Base-by-base conservation (phyloP, 1,140 invertebrate genomes). In the Drosophila carrolli region DNA sequence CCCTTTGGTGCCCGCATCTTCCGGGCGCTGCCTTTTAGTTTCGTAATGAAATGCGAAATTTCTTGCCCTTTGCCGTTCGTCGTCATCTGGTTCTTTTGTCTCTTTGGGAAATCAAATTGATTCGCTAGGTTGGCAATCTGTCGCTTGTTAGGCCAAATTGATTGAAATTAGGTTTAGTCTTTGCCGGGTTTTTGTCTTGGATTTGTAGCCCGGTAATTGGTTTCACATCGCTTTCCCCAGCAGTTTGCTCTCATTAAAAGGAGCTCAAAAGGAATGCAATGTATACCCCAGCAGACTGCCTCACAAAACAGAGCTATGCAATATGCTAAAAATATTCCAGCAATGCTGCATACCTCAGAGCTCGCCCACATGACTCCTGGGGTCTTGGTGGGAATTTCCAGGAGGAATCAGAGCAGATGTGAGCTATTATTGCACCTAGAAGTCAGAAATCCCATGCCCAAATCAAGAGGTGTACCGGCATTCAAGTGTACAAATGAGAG, bases 71-170 rank as follows among this genome's bases (percentile, higher is more conserved):
- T 65, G 74, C 50, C 78, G 54, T 43, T 46, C 43, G 41, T 19
- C 46, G 32, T 27, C 60, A 32, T 44, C 19, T 19, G 47, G 35
- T 55, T 76, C 73, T 76, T 75, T 75, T 79, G 57, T 70, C 54
- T 74, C 56, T 66, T 78, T 59, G 67, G 50, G 56, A 51, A 67
- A 57, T 56, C 57, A 77, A 85, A 78, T 82, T 78, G 82, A 82
- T 86, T 86, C 75, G 82, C 81, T 88, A 86, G 83, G 70, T 61
- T 75, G 63, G 70, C 75, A 88, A 86, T 85, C 83, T 86, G 83
- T 88, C 70, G 79, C 78, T 88, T 82, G 82, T 88, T 86, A 79
- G 81, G 76, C 48, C 43, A 81, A 86, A 86, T 86, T 88, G 82
- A 86, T 86, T 86, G 78, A 88, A 86, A 86, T 86, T 86, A 58